These are phyloP conservation scores for Tillus elongatus DNA, from an alignment of 2,888 invertebrate species.

Conservation along the genomic window DNA sequence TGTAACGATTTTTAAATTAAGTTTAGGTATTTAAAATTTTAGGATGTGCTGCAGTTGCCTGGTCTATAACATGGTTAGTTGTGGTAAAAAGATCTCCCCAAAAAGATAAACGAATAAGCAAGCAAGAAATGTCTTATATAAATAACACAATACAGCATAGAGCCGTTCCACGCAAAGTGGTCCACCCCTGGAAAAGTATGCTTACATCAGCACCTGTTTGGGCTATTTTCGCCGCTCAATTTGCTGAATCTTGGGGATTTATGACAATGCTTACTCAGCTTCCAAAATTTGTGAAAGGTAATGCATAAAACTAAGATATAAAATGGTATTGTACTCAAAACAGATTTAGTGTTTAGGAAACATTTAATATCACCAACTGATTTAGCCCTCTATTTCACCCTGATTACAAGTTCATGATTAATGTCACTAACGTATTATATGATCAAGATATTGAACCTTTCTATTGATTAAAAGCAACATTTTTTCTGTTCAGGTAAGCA, in stretches of 20 bases:
- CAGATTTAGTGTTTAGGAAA: too few species aligned
- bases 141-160: neutral
- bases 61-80: neutral
- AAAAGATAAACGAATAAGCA: neutral
- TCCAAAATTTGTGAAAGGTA: slow-evolving; percentile 44
- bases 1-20: too few species aligned
- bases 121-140: neutral
- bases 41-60: neutral
- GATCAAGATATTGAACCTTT: too few species aligned
- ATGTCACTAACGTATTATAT: too few species aligned
- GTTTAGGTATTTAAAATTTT: too few species aligned
- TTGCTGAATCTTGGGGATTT: slow-evolving; percentile 79
- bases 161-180: neutral
- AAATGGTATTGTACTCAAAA: too few species aligned
- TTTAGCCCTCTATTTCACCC: too few species aligned
- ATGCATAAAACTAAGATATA: too few species aligned
- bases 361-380: too few species aligned
- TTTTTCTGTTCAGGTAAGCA: too few species aligned
- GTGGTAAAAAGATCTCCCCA: neutral
- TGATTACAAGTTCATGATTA: too few species aligned
- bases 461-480: too few species aligned
- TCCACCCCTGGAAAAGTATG: slow-evolving; percentile 46
- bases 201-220: slow-evolving; percentile 64
- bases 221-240: slow-evolving; percentile 70
- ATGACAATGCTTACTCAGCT: slow-evolving; percentile 70